phyloP scores from a whole-genome alignment of 2,113 vertebrate species.

The Archilochus colubris region DNA sequence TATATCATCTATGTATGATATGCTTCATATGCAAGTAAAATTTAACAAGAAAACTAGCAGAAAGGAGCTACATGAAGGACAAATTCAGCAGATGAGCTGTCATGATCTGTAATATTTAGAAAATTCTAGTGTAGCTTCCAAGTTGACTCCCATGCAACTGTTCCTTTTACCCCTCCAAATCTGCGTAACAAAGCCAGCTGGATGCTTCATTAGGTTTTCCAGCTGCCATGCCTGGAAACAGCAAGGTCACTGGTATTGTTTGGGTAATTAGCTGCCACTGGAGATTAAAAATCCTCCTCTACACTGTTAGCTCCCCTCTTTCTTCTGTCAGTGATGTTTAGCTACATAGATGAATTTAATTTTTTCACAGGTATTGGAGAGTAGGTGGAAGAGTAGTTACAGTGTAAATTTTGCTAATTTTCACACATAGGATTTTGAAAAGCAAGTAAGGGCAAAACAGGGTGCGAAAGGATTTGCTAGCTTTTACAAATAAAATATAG shows the following conservation, averaged over 20 bases:
- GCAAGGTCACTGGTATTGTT: background rate
- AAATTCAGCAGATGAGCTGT: background rate
- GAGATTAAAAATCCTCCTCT: background rate
- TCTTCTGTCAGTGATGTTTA: background rate
- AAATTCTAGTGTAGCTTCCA: background rate
- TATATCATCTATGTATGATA: background rate
- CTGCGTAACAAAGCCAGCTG: background rate
- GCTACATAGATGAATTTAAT: background rate
- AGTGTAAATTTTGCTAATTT: background rate
- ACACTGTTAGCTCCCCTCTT: background rate
- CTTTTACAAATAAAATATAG: background rate
- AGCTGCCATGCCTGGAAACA: background rate
- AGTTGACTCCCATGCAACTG: background rate
- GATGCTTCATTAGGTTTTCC: background rate
- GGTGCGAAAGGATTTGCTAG: background rate
- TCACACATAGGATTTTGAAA: background rate
- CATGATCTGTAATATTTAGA: background rate
- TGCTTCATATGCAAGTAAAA: background rate
- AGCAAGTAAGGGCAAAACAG: background rate
- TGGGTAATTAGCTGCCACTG: background rate
- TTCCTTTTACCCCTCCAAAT: background rate
- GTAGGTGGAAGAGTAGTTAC: background rate
- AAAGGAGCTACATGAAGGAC: background rate
- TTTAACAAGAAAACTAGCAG: background rate
- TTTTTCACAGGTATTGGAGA: background rate